A percentile compares a stretch with the other conserved stretches of the same genome.
Conservation (phyloP, 2,797 vertebrate genomes). For the Falco novaeseelandiae region DNA sequence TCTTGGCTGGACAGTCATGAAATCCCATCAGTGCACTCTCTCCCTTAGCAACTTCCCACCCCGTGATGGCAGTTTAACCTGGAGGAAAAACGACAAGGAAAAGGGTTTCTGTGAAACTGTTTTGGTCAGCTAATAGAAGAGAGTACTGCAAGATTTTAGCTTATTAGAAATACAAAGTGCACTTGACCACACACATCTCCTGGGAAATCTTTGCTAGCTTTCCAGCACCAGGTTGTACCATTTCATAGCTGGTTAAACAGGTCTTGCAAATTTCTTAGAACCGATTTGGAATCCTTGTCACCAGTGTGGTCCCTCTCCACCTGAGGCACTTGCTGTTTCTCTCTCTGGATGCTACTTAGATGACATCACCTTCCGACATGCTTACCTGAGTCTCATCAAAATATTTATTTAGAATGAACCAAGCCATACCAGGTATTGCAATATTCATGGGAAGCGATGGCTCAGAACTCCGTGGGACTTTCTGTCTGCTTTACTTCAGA, state of each 20-base stretch:
- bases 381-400: background rate
- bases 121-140: background rate
- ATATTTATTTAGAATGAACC: background rate
- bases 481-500: background rate
- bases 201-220: background rate
- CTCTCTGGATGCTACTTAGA: background rate
- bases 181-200: accelerated
- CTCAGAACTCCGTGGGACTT: background rate
- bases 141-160: background rate
- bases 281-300: background rate
- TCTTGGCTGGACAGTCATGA: background rate
- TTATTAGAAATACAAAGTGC: background rate
- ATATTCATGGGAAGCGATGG: background rate
- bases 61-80: background rate
- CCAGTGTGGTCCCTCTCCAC: background rate
- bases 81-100: background rate
- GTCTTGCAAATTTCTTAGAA: background rate
- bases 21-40: background rate
- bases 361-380: background rate
- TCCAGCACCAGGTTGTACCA: background rate
- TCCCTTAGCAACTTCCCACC: background rate
- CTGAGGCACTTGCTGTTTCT: background rate
- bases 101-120: background rate
- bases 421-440: background rate
- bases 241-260: background rate